phyloP scores from a whole-genome alignment of 2,888 invertebrate genomes.

The Conchocele bisecta region DNA sequence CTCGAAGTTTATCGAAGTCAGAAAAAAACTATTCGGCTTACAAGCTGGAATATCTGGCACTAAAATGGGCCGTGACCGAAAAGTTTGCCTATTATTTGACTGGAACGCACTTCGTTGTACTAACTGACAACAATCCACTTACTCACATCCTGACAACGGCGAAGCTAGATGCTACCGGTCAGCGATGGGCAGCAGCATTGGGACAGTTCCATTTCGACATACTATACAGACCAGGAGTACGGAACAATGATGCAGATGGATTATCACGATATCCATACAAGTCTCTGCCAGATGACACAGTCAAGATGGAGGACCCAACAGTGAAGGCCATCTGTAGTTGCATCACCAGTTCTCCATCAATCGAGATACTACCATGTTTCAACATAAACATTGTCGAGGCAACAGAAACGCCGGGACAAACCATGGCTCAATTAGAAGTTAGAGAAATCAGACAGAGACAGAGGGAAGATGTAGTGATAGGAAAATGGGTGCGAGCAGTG shows the following conservation, averaged over 20 bases:
- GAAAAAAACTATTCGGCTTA: conserved; percentile 46
- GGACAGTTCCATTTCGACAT: conserved; percentile 13
- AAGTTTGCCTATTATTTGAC: conserved; percentile 25
- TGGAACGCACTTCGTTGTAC: not conserved
- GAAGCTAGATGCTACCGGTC: conserved; percentile 27
- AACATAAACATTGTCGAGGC: not conserved
- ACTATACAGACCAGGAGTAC: conserved; percentile 7
- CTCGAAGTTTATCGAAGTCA: conserved; percentile 27
- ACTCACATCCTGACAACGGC: conserved; percentile 14
- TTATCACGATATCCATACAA: conserved; percentile 12
- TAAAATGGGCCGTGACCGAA: conserved; percentile 53
- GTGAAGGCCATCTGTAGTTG: not conserved
- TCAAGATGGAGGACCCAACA: not conserved
- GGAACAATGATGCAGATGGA: conserved; percentile 17
- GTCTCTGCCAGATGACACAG: not conserved
- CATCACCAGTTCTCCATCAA: not conserved
- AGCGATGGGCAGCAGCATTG: conserved; percentile 27
- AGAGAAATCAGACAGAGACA: not conserved
- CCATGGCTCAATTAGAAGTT: not conserved
- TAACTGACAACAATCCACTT: conserved; percentile 20
- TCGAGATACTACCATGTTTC: not conserved
- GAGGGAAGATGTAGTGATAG: not conserved
- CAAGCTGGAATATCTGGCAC: conserved; percentile 45
- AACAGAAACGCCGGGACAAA: not conserved
- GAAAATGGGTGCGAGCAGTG: not conserved